Evolutionary conservation across 1,140 invertebrate species (phyloP), one percentile per base, ranked within the genome.

Genomic region (Anthonomus grandis): DNA sequence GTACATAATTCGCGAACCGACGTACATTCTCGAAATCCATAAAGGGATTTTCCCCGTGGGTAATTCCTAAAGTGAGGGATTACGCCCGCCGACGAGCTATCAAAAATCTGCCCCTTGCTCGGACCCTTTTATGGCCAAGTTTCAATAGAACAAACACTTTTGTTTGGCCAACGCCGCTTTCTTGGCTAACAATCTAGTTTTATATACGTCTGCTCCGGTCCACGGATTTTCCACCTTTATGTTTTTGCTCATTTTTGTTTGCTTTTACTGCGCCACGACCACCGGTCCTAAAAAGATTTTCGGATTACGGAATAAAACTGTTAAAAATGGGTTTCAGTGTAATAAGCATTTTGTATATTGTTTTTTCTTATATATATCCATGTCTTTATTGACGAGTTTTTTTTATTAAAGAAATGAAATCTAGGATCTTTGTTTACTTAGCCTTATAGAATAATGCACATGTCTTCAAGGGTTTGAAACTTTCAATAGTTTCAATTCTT

Each of bases 81-180:
- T 45, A 45, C 42, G 18, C 25, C 18, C 25, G n/a, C 10, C 12
- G 42, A 22, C 12, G 42, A 13, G 37, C 37, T 13, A 39, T 39
- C 37, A 39, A 39, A 39, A 39, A 39, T 17, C 37, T 18, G 42
- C 42, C 19, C 12, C 18, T 10, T 13, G 10, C 18, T 45, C 10
- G 18, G 23, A 10, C 42, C 23, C 18, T 45, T 45, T 45, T 23
- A 23, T 23, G 17, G 21, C 18, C 42, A 23, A 23, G 23, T 45
- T 45, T 45, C 42, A 45, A 45, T 45, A 45, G 42, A 45, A 24
- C 42, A 45, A 45, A 45, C 42, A 45, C 42, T 45, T 45, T 45
- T 45, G 42, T 45, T 45, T 21, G 42, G 42, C 42, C 13, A 39
- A 39, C n/a, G n/a, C 37, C 37, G 37, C 37, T 39, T 39, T 39